Evolutionary conservation across 2,797 vertebrate genomes (phyloP).

Genomic region (Valencia hispanica): DNA sequence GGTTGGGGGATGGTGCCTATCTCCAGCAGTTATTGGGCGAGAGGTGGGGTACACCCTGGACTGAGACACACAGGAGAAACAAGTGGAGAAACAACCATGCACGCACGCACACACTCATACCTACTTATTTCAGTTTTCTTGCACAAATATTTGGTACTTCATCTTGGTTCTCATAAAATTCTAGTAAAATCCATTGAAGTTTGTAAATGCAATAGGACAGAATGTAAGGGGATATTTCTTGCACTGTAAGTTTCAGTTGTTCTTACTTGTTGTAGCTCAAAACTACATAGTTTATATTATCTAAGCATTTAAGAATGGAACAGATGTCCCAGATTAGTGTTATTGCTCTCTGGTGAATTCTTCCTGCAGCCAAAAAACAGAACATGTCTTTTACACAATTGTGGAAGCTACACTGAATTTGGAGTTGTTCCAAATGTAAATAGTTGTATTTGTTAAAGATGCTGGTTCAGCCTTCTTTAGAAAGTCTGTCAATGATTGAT

Average conservation of each 20-base stretch:
- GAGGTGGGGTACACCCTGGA: too few relatives aligned
- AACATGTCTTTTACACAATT: conserved; percentile 15
- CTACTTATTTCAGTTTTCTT: too few relatives aligned
- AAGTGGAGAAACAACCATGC: too few relatives aligned
- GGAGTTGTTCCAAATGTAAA: conserved; percentile 14
- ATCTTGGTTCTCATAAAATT: neutral
- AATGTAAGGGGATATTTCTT: neutral
- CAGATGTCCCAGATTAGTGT: conserved; percentile 23
- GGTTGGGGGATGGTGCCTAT: too few relatives aligned
- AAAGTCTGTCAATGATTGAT: conserved; percentile 20
- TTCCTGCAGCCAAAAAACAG: conserved; percentile 13
- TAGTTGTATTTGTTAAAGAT: neutral
- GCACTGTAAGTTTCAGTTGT: neutral
- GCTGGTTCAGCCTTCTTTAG: neutral
- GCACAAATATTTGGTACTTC: too few relatives aligned
- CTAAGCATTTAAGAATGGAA: conserved; percentile 13
- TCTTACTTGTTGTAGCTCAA: neutral
- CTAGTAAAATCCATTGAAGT: neutral
- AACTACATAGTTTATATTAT: neutral
- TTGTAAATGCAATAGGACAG: neutral
- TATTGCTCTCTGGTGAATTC: conserved; percentile 15
- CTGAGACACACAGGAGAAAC: too few relatives aligned
- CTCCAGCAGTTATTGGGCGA: too few relatives aligned
- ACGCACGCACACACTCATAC: too few relatives aligned
- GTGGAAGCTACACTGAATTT: conserved; percentile 23